Conservation (phyloP, 2,797 vertebrate species). For the Enteromius thamalakanensis region DNA sequence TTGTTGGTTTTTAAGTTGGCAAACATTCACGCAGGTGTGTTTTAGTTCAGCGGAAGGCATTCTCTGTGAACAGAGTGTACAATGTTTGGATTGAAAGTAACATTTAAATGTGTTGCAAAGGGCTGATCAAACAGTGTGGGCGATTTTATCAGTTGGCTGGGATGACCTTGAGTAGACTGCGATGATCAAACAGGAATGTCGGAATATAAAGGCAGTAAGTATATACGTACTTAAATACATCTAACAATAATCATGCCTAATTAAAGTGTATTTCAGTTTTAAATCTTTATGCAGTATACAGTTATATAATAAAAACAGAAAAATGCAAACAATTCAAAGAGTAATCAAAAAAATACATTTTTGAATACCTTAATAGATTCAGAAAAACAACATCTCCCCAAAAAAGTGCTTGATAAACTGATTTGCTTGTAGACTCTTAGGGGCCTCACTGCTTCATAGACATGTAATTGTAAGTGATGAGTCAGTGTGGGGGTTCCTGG, state of each 20-base stretch:
- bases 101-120: neutral
- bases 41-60: neutral
- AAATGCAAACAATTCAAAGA: neutral
- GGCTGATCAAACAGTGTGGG: neutral
- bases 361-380: neutral
- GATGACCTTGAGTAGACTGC: slow-evolving; percentile 6
- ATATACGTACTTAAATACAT: neutral
- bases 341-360: neutral
- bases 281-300: no score
- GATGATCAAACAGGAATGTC: neutral
- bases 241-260: no score
- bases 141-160: neutral
- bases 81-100: neutral
- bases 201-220: neutral
- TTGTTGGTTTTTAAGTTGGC: slow-evolving; percentile 7
- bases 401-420: neutral
- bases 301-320: no score
- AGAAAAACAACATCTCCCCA: neutral
- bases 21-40: neutral
- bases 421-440: slow-evolving; percentile 1
- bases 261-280: no score
- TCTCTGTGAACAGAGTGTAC: neutral
- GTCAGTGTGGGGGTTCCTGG: slow-evolving; percentile 20
- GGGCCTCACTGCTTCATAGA: neutral
- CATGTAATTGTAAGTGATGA: slow-evolving; percentile 14